Percentiles rank a stretch among this genome's conserved stretches.
phyloP scores from a whole-genome alignment of 2,113 vertebrate species.

The Mesembrinibis cayennensis region DNA sequence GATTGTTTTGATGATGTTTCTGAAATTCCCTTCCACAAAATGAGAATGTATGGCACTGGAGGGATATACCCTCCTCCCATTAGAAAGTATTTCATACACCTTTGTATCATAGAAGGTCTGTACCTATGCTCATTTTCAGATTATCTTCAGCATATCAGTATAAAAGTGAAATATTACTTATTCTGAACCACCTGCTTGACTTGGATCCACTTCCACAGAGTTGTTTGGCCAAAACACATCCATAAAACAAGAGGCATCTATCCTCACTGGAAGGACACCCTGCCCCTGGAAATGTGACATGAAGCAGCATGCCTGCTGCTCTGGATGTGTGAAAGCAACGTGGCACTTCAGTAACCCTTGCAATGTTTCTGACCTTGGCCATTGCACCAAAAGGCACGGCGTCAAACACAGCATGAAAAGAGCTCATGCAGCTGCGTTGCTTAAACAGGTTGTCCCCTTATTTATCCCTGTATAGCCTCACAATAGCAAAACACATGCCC shows the following conservation, averaged over 20 bases:
- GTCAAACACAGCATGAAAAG: not conserved
- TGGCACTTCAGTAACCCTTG: not conserved
- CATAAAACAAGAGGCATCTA: not conserved
- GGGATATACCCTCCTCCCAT: not conserved
- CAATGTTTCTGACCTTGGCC: not conserved
- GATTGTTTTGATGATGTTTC: not conserved
- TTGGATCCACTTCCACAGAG: not conserved
- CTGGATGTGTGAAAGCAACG: not conserved
- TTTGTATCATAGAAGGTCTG: not conserved
- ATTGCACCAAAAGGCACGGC: rapidly evolving
- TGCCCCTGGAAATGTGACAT: not conserved
- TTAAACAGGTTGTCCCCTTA: constrained; percentile 30
- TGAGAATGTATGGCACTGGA: not conserved
- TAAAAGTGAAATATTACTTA: not conserved
- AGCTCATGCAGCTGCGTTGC: not conserved
- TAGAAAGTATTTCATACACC: not conserved
- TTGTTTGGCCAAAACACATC: not conserved
- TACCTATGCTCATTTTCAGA: not conserved
- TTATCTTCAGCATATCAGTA: not conserved
- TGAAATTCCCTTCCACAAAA: not conserved
- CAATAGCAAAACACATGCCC: not conserved
- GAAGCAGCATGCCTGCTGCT: rapidly evolving
- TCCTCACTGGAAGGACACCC: not conserved
- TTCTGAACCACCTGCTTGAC: not conserved
- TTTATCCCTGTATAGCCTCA: not conserved